Evolutionary conservation across 2,113 vertebrate genomes (phyloP).

Genomic region (Brachyhypopomus gauderio): DNA sequence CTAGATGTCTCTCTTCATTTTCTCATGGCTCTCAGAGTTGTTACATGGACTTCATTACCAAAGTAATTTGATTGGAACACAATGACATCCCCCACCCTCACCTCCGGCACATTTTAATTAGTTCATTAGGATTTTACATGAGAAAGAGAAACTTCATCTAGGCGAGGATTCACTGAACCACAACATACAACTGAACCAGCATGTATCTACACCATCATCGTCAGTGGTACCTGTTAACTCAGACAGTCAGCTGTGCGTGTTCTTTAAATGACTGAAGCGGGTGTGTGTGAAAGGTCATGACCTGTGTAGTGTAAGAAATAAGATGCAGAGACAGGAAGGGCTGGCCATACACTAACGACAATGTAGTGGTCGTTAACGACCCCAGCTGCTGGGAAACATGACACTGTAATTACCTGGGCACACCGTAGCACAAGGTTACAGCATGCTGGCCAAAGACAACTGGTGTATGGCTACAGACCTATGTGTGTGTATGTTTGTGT

Average conservation of each 20-base stretch:
- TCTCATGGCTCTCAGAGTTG: background rate
- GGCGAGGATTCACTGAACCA: conserved; percentile 49
- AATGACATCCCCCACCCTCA: conserved; percentile 46
- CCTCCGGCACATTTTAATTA: conserved; percentile 60
- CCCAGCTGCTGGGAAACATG: no score
- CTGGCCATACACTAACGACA: no score
- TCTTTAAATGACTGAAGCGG: no score
- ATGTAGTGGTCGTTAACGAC: no score
- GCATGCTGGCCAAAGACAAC: no score
- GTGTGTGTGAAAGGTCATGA: no score
- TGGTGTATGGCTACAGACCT: no score
- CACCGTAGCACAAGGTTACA: no score
- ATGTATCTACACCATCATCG: background rate
- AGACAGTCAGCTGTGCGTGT: background rate
- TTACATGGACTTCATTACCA: conserved; percentile 32
- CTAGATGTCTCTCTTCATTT: conserved; percentile 59
- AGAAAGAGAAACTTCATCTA: conserved; percentile 50
- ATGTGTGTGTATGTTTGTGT: conserved; percentile 38
- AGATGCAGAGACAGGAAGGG: no score
- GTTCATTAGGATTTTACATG: conserved; percentile 63
- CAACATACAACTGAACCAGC: conserved; percentile 33
- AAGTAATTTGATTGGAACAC: conserved; percentile 51
- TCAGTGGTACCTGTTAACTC: background rate
- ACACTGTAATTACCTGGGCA: no score
- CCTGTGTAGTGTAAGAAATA: conserved; percentile 9